Evolutionary conservation across 1,140 invertebrate species (phyloP).

Genomic region (Nilaparvata lugens): DNA sequence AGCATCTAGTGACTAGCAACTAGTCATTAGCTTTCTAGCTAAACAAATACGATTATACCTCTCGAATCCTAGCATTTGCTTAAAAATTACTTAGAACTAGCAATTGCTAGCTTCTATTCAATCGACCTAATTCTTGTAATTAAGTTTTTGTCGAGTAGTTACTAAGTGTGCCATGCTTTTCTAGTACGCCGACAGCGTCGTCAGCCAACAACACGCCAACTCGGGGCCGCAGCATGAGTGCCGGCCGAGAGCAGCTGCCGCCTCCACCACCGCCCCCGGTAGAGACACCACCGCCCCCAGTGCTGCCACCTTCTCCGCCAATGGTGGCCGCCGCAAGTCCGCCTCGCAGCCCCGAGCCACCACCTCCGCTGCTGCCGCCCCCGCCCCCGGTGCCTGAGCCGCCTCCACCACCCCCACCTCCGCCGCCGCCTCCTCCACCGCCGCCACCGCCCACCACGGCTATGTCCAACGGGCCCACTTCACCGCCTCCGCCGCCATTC

Average conservation of each 20-base stretch:
- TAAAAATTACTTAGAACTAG: too few relatives aligned
- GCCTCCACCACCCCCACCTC: constrained; percentile 43
- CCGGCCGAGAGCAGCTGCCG: constrained; percentile 62
- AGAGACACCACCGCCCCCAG: constrained; percentile 42
- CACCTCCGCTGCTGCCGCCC: constrained; percentile 46
- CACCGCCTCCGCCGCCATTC: constrained; percentile 44
- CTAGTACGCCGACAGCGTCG: constrained; percentile 50
- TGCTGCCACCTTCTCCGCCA: constrained; percentile 15
- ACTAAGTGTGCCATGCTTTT: constrained; percentile 18
- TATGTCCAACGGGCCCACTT: constrained; percentile 36
- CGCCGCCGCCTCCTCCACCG: constrained; percentile 50
- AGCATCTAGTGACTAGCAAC: too few relatives aligned
- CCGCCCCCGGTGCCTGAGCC: constrained; percentile 52
- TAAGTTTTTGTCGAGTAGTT: background rate
- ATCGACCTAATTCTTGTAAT: too few relatives aligned
- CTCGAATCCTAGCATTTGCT: too few relatives aligned
- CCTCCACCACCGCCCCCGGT: constrained; percentile 71
- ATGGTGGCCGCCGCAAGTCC: constrained; percentile 35
- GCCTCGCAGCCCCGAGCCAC: constrained; percentile 27
- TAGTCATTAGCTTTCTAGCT: too few relatives aligned
- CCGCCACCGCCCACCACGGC: constrained; percentile 54
- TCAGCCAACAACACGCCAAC: constrained; percentile 57
- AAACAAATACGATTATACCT: too few relatives aligned
- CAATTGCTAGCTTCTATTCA: too few relatives aligned
- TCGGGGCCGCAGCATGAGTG: constrained; percentile 52